These are phyloP conservation scores for Stegostoma tigrinum DNA, from an alignment of 2,113 vertebrate genomes.

Conservation along the genomic window DNA sequence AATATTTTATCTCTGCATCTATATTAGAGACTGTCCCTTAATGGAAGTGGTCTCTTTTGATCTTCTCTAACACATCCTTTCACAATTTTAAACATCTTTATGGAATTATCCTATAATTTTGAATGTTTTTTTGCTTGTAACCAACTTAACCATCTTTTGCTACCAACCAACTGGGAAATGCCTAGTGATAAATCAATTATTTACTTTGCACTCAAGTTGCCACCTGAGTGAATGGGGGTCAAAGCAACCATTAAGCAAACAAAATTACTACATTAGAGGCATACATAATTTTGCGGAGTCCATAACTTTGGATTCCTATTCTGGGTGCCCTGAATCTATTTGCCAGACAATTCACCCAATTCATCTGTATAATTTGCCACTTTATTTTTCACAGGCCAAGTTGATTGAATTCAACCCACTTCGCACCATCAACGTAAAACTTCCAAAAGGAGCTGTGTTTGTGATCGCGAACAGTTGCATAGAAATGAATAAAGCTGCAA, in stretches of 20 bases:
- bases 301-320: not conserved
- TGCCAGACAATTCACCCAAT: not conserved
- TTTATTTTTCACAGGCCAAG: conserved; percentile 74
- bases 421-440: conserved; percentile 77
- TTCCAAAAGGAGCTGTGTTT: conserved; percentile 79
- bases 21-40: not conserved
- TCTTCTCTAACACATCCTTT: not conserved
- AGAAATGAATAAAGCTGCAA: conserved; percentile 95
- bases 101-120: not conserved
- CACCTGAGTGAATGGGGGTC: not conserved
- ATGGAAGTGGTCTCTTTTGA: not conserved
- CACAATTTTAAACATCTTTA: not conserved
- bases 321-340: not conserved
- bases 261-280: not conserved
- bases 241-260: not conserved
- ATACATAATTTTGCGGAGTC: not conserved
- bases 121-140: not conserved
- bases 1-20: not conserved
- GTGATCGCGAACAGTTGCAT: conserved; percentile 93
- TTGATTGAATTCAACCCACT: conserved; percentile 90
- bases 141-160: not conserved
- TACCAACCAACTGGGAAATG: not conserved
- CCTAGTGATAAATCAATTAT: not conserved
- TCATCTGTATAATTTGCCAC: not conserved
- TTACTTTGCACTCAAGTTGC: not conserved